Base-by-base conservation (phyloP, 1,140 invertebrate species). In the Drosophila melanica region DNA sequence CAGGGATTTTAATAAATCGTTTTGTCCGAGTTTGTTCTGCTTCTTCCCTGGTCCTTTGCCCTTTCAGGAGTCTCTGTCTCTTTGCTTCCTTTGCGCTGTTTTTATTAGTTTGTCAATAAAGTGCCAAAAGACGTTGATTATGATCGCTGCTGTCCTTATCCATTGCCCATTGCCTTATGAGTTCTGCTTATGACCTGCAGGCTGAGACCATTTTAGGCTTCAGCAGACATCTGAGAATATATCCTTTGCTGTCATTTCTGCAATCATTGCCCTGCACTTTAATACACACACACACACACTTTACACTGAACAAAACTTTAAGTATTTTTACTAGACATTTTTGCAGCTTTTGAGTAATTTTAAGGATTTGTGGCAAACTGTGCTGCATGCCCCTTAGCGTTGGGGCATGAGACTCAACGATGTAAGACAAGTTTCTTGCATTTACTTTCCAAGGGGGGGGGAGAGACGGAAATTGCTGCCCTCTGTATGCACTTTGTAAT, bases 31-130 rank as follows among this genome's bases (percentile, higher is more conserved):
- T 44, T 16, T 14, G n/a, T 20, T 4, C 35, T 53, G 44, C 27
- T 20, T 4, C 35, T 53, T 44, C 27, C 30, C 45, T 41, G 20
- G 37, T 55, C 51, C 37, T 48, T 10, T 39, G 20, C 7, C 12
- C 33, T 35, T 10, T 7, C 27, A 27, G 8, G 7, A 18, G 48
- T 27, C 33, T 20, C 47, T 45, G 30, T n/a, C n/a, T n/a, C 47
- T 23, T 14, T 54, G 33, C 47, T 20, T 55, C 59, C 53, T 58
- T 54, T 44, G 44, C 64, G 65, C 53, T 70, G 58, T 45, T 87
- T 86, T 86, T 86, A 86, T 86, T 86, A 86, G 82, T 86, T 86
- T 86, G 82, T 86, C 82, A 87, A 86, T 86, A 86, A 87, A 79
- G 82, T 87, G 84, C 50, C 82, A 76, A 85, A 85, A 86, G 82